These are phyloP conservation scores for Anarhynchus alexandrinus DNA, from an alignment of 2,113 vertebrate genomes.

Conservation along the genomic window DNA sequence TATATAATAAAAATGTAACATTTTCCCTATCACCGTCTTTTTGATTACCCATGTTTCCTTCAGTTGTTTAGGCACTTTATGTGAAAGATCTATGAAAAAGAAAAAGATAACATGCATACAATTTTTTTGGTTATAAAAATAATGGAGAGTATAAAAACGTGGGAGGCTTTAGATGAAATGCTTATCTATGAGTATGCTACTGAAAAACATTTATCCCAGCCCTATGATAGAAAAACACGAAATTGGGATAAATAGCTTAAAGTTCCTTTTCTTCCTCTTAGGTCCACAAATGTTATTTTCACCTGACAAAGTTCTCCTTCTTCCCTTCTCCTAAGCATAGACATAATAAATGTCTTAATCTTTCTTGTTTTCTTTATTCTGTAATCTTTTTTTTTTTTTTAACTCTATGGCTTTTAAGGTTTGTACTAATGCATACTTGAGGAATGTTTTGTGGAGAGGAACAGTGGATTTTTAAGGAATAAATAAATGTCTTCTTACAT, in stretches of 20 bases:
- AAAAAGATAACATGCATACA: background rate
- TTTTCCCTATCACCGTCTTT: background rate
- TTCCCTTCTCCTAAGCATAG: background rate
- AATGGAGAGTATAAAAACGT: background rate
- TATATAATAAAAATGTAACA: background rate
- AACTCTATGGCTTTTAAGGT: background rate
- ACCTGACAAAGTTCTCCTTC: background rate
- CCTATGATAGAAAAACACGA: background rate
- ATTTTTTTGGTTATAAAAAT: conserved; percentile 27
- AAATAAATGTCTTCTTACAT: background rate
- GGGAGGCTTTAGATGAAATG: conserved; percentile 7
- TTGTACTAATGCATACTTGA: background rate
- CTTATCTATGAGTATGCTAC: background rate
- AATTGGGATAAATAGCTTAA: background rate
- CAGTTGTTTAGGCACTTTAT: conserved; percentile 7
- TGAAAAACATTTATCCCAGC: background rate
- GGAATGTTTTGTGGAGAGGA: background rate
- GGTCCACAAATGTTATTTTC: background rate
- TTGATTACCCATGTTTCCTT: background rate
- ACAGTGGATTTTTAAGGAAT: background rate
- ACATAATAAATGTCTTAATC: background rate
- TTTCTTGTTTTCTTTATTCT: background rate
- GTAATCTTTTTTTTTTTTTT: background rate
- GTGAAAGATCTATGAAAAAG: background rate
- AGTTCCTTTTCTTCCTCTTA: background rate